phyloP scores from a whole-genome alignment of 2,797 vertebrate species.

The Pangasius larnaudii region DNA sequence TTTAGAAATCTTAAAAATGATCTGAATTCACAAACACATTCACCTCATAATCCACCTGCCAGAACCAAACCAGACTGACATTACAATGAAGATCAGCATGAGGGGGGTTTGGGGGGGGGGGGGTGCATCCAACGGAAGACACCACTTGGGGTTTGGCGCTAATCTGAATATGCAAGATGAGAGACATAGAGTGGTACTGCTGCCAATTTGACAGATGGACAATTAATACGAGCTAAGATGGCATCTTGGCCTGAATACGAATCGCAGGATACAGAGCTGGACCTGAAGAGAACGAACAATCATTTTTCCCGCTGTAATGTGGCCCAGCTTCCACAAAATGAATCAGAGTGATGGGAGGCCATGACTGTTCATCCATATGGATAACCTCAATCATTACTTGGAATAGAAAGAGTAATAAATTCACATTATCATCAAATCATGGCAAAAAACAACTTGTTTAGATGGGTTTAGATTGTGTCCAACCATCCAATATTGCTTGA shows the following conservation, averaged over 20 bases:
- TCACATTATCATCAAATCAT: slow-evolving; percentile 45
- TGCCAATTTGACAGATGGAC: slow-evolving; percentile 82
- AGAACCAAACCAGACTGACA: slow-evolving; percentile 42
- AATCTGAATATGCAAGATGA: slow-evolving; percentile 54
- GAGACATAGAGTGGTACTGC: slow-evolving; percentile 63
- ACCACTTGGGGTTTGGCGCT: slow-evolving; percentile 49
- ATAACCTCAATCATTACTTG: slow-evolving; percentile 46
- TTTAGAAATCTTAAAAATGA: slow-evolving; percentile 15
- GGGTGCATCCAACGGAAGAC: slow-evolving; percentile 29
- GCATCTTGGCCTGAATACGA: slow-evolving; percentile 79
- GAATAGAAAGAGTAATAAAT: slow-evolving; percentile 40
- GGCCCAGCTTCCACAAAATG: slow-evolving; percentile 57
- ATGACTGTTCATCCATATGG: slow-evolving; percentile 50
- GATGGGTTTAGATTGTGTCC: neutral
- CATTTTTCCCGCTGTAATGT: slow-evolving; percentile 43
- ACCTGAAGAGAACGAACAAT: slow-evolving; percentile 71
- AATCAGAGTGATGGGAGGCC: slow-evolving; percentile 56
- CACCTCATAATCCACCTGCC: slow-evolving; percentile 43
- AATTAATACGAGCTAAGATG: slow-evolving; percentile 79
- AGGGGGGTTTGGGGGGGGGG: neutral
- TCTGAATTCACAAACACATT: slow-evolving; percentile 28
- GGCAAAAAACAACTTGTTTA: slow-evolving; percentile 38
- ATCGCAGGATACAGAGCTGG: slow-evolving; percentile 69
- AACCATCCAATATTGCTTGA: neutral
- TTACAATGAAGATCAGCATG: slow-evolving; percentile 40